Evolutionary conservation across 2,113 vertebrate species (phyloP).

Genomic region (Zootoca vivipara): DNA sequence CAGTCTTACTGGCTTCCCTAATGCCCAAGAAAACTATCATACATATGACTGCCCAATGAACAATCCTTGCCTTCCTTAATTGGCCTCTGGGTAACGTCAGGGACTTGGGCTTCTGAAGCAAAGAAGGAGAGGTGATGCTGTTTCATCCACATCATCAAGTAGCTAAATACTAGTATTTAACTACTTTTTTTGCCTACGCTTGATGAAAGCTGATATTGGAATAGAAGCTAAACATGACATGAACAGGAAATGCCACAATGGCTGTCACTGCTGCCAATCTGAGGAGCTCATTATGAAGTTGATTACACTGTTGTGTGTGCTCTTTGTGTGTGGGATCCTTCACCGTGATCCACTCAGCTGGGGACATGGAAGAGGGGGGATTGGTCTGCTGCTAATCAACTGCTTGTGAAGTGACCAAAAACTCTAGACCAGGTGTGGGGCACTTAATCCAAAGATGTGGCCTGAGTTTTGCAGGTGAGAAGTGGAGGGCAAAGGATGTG

Average conservation of each 20-base stretch:
- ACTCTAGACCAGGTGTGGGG: background rate
- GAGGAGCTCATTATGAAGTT: background rate
- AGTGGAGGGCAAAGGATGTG: background rate
- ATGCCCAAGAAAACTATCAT: background rate
- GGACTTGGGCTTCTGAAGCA: background rate
- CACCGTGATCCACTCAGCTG: background rate
- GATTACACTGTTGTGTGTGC: background rate
- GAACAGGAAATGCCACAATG: conserved; percentile 39
- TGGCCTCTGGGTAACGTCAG: background rate
- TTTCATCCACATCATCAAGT: background rate
- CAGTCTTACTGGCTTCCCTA: rapidly evolving
- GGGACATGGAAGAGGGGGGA: too few relatives aligned
- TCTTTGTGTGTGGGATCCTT: conserved; percentile 33
- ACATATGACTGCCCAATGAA: rapidly evolving
- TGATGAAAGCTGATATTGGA: conserved; percentile 45
- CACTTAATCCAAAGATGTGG: background rate
- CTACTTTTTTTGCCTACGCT: conserved; percentile 30
- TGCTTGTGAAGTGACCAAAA: rapidly evolving
- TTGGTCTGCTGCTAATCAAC: background rate
- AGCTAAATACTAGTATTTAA: conserved; percentile 22
- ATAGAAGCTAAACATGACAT: conserved; percentile 22
- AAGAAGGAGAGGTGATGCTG: background rate
- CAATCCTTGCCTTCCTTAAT: rapidly evolving
- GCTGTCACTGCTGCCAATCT: background rate
- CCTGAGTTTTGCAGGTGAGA: background rate